phyloP scores from a whole-genome alignment of 2,888 invertebrate species.

The Gari tellinella region DNA sequence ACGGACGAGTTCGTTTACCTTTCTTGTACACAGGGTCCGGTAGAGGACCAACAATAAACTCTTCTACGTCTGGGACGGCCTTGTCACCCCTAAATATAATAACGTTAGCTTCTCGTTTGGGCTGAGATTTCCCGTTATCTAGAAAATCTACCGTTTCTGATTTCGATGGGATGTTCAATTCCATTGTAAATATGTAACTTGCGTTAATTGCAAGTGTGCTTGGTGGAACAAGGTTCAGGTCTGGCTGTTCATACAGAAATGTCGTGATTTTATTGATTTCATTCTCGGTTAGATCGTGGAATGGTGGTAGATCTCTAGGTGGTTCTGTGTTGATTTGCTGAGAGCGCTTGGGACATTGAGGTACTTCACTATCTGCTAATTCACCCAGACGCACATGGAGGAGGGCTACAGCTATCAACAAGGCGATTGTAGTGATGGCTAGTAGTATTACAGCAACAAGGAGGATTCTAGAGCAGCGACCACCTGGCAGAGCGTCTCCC shows the following conservation, averaged over 20 bases:
- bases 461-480: no score
- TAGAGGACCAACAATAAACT: constrained; percentile 72
- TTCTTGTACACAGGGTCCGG: constrained; percentile 62
- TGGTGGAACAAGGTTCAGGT: constrained; percentile 44
- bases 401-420: no score
- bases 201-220: constrained; percentile 27
- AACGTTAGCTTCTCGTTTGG: constrained; percentile 70
- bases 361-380: no score
- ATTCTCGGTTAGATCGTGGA: constrained; percentile 49
- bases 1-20: constrained; percentile 55
- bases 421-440: no score
- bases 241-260: constrained; percentile 37
- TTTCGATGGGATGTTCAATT: constrained; percentile 47
- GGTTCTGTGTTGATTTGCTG: constrained; percentile 34
- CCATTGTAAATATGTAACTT: constrained; percentile 54
- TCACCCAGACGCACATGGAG: no score
- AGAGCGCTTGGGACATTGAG: not conserved
- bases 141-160: constrained; percentile 39
- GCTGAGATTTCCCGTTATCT: constrained; percentile 44
- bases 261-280: constrained; percentile 44
- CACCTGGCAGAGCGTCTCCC: no score
- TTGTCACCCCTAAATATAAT: constrained; percentile 73
- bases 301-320: constrained; percentile 43
- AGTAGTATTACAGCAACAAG: no score
- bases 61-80: constrained; percentile 65